Evolutionary conservation across 1,140 invertebrate genomes (phyloP), one percentile per base, ranked within the genome.

Genomic region (Monochamus saltuarius): DNA sequence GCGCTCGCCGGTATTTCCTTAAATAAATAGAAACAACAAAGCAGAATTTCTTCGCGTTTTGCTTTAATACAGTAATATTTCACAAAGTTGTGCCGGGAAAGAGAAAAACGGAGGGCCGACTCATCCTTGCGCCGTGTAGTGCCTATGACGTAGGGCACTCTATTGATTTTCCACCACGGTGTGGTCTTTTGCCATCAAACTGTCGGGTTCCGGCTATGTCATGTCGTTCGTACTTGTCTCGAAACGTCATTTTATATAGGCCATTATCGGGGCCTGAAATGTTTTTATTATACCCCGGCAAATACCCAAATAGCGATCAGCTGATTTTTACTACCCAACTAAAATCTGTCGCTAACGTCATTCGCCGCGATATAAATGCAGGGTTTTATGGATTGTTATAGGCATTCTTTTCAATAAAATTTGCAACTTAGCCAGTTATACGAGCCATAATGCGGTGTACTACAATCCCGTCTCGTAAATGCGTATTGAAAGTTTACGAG

Each of bases 211-310:
- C 47, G 57, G 45, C 49, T 10, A 35, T 59, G 49, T 58, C 46
- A 43, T 40, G 11, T n/a, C 34, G 56, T 37, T 53, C 34, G 53
- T 55, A 39, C 51, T 38, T 39, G 50, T 22, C 52, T 61, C 56
- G 42, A 65, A 67, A 65, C 62, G 59, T 67, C 66, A 65, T 59
- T 65, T 67, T 65, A 65, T 65, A 60, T 56, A 58, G 54, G 58
- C 51, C 57, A 62, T 64, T 68, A 61, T 56, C 53, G 57, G 56
- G 17, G 19, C 57, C 58, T 52, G 56, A 63, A 63, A 63, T 63
- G 62, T 61, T 64, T 64, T 64, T 64, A 64, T 64, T 68, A 68
- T 63, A 55, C 39, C 39, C 39, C 39, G 39, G 39, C 39, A 42
- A 29, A 29, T 29, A 29, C 22, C 22, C 22, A 29, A 29, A 54